Evolutionary conservation across 2,113 vertebrate genomes (phyloP).

Genomic region (Lepidothrix coronata): DNA sequence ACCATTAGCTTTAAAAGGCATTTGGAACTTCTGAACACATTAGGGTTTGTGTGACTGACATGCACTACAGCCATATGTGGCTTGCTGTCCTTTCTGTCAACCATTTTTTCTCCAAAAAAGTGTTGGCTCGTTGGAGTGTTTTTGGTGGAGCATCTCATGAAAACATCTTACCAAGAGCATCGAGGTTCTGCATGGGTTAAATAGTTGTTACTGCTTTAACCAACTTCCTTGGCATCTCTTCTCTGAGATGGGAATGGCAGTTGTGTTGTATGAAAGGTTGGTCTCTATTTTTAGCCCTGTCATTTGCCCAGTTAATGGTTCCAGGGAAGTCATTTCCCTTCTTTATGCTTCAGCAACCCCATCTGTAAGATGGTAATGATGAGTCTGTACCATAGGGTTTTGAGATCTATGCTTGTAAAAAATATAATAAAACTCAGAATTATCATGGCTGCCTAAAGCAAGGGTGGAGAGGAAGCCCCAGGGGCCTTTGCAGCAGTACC

Average conservation of each 20-base stretch:
- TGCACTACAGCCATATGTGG: slow-evolving; percentile 14
- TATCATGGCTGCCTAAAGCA: background rate
- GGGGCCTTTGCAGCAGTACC: background rate
- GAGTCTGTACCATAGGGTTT: slow-evolving; percentile 40
- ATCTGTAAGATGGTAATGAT: slow-evolving; percentile 51
- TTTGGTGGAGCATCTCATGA: background rate
- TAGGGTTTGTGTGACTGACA: slow-evolving; percentile 36
- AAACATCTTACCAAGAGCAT: background rate
- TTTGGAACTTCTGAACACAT: slow-evolving; percentile 50
- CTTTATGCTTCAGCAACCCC: slow-evolving; percentile 31
- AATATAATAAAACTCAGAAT: background rate
- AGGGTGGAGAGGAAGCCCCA: background rate
- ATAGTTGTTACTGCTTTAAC: background rate
- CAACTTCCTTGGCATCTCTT: background rate
- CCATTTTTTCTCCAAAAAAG: background rate
- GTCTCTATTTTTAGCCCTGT: slow-evolving; percentile 45
- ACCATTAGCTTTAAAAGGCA: slow-evolving; percentile 70
- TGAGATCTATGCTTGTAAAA: background rate
- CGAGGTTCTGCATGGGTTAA: background rate
- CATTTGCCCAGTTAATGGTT: slow-evolving; percentile 45
- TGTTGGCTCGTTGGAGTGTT: background rate
- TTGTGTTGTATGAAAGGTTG: background rate
- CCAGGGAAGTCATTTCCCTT: slow-evolving; percentile 37
- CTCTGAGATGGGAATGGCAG: background rate
- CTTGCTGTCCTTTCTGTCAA: background rate